A percentile compares a stretch with the other conserved stretches of the same genome.
phyloP scores from a whole-genome alignment of 2,113 vertebrate species.

The Phasianus colchicus region DNA sequence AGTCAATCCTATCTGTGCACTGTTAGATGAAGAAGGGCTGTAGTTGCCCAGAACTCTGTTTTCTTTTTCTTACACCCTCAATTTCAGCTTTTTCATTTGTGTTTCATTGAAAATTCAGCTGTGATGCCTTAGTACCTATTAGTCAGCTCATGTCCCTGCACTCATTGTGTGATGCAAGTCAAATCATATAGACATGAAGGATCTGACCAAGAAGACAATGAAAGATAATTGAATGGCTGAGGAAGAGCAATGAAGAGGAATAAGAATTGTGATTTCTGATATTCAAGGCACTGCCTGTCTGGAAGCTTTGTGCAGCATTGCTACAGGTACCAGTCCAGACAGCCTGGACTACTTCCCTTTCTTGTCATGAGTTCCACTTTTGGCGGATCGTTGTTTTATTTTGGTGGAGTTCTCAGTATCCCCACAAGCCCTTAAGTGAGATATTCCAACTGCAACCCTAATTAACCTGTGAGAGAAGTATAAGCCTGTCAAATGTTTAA shows the following conservation, averaged over 20 bases:
- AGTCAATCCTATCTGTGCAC: background rate
- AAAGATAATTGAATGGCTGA: background rate
- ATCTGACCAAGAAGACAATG: background rate
- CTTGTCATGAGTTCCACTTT: background rate
- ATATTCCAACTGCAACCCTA: background rate
- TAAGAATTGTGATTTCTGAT: background rate
- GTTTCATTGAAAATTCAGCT: background rate
- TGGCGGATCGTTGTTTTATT: background rate
- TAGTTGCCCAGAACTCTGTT: background rate
- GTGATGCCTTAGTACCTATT: background rate
- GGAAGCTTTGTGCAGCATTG: background rate
- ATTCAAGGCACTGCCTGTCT: background rate
- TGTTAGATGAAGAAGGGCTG: background rate
- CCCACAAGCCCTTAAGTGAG: background rate
- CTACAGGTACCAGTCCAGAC: background rate
- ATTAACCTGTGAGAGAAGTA: constrained; percentile 7
- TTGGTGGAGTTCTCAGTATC: background rate
- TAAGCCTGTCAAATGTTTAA: background rate
- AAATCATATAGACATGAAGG: background rate
- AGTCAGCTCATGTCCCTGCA: background rate
- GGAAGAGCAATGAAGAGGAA: background rate
- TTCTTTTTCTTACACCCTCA: background rate
- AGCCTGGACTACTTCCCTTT: background rate
- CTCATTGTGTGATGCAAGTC: background rate
- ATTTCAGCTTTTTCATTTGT: background rate